Base-by-base conservation (phyloP, 2,113 vertebrate species). In the Mesoclemmys tuberculata region DNA sequence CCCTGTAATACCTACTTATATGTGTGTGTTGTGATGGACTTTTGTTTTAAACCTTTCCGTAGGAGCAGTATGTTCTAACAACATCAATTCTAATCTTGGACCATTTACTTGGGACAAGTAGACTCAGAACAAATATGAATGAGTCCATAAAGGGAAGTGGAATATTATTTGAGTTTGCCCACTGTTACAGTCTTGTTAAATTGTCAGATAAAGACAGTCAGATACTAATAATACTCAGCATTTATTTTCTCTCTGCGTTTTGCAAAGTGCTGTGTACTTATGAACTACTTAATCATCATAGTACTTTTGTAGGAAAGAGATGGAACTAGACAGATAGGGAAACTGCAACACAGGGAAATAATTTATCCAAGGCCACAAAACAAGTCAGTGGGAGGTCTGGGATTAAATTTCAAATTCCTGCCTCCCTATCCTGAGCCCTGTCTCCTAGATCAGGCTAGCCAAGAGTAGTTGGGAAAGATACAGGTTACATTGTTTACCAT, bases 121-220 rank as follows among this genome's bases (percentile, higher is more conserved):
- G 93, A 94, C 78, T 81, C 8, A 48, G 89, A 93, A 14, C 3
- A 9, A 27, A 27, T 71, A 81, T 90, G 35, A 87, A 85, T 81
- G 83, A 89, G 80, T 90, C 61, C 5, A 35, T 71, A 80, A 90
- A 90, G 24, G 51, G 41, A 78, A 90, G 46, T 82, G 80, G 51
- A 92, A 68, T 75, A 75, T 26, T 89, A 54, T 58, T 87, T 92
- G 46, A 19, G 58, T 85, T 88, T 94, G 10, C 10, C 16, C 27
- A 8, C 22, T 54, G 80, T 31, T 78, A 88, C 35, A 24, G 16
- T 24, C 91, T 80, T 93, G 58, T 27, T 49, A 56, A 84, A 64
- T 84, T 31, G 35, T 38, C 91, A 1, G 46, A 27, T 22, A 52
- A 92, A 84, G 88, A 90, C 44, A 84, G 35, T 38, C 91, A 1